Conservation (phyloP, 1,140 invertebrate genomes). For the Caenorhabditis latens region DNA sequence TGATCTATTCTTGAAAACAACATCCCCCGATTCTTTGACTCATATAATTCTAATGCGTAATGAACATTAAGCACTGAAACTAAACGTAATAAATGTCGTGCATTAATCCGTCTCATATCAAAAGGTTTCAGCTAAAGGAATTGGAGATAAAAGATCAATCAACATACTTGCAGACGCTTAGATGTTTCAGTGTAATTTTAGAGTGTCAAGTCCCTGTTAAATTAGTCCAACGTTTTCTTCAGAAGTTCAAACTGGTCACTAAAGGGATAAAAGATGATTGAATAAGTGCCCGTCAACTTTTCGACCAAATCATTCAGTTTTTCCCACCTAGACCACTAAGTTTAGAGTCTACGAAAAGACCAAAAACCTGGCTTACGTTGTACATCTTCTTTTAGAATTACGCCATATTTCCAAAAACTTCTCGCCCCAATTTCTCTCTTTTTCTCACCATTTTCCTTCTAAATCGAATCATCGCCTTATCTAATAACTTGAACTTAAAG, state of each 20-base stretch:
- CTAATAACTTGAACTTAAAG: neutral
- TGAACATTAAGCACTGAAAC: slow-evolving; percentile 22
- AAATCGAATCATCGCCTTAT: slow-evolving; percentile 15
- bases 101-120: neutral
- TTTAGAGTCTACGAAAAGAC: slow-evolving; percentile 41
- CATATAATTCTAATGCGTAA: neutral
- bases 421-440: neutral
- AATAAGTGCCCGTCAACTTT: neutral
- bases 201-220: neutral
- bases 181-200: neutral
- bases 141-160: neutral
- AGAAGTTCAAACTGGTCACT: slow-evolving; percentile 16
- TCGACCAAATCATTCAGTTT: neutral
- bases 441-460: neutral
- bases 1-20: neutral
- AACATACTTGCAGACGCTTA: neutral
- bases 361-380: slow-evolving; percentile 19
- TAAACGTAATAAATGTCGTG: slow-evolving; percentile 28
- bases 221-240: neutral
- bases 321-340: slow-evolving; percentile 52
- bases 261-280: slow-evolving; percentile 22
- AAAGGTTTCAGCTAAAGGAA: slow-evolving; percentile 23
- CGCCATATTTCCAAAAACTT: neutral
- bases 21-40: neutral
- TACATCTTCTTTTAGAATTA: neutral